Percentiles rank a stretch among this genome's conserved stretches.
Evolutionary conservation across 2,888 invertebrate species (phyloP).

Genomic region (Galerucella pusilla): DNA sequence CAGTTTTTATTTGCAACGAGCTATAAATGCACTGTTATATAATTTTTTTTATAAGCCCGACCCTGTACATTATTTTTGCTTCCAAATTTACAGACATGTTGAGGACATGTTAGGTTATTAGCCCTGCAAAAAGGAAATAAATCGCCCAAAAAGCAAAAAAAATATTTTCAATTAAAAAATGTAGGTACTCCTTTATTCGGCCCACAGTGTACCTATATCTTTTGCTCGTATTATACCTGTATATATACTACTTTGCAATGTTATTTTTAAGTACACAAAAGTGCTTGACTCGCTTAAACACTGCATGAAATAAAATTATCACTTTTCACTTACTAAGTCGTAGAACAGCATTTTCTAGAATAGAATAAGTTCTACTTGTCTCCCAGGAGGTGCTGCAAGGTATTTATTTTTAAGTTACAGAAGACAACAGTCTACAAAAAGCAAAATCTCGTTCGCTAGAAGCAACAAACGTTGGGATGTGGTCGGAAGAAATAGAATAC

Average conservation of each 20-base stretch:
- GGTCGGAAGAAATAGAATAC: constrained; percentile 93
- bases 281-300: background rate
- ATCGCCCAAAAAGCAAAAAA: too few relatives aligned
- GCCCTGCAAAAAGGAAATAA: too few relatives aligned
- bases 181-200: too few relatives aligned
- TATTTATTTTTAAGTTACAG: constrained; percentile 66
- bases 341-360: constrained; percentile 9
- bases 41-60: too few relatives aligned
- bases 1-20: too few relatives aligned
- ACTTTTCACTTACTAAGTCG: background rate
- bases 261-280: constrained; percentile 1
- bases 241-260: background rate
- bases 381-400: background rate
- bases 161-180: too few relatives aligned
- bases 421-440: constrained; percentile 74
- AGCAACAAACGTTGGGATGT: constrained; percentile 95
- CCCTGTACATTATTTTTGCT: too few relatives aligned
- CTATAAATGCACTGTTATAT: too few relatives aligned
- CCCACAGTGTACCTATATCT: too few relatives aligned
- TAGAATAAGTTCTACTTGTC: background rate
- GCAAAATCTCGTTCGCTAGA: constrained; percentile 90
- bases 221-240: too few relatives aligned
- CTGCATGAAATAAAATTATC: constrained; percentile 13
- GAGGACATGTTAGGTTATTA: too few relatives aligned
- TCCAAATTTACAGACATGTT: too few relatives aligned